phyloP scores from a whole-genome alignment of 30 jellyfish, hydroid and myxozoan genomes.

The Cassiopea andromeda region DNA sequence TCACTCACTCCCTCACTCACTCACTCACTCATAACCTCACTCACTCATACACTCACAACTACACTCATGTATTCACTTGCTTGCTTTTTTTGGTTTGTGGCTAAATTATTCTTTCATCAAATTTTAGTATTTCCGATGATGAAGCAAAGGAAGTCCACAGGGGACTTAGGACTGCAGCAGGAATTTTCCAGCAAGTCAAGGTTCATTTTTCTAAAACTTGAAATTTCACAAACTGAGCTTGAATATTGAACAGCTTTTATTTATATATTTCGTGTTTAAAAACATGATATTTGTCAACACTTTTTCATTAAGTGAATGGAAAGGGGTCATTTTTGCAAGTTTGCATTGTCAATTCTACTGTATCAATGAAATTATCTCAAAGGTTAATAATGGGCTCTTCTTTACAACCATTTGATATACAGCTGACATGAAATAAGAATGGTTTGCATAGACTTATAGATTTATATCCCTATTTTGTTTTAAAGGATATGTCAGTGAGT shows the following conservation, averaged over 20 bases:
- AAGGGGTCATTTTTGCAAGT: no score
- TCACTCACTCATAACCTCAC: no score
- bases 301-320: no score
- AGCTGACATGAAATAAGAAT: no score
- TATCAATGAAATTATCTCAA: no score
- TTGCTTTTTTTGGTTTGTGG: background rate
- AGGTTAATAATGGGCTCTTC: no score
- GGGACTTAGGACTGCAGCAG: conserved; percentile 93
- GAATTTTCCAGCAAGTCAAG: conserved; percentile 95
- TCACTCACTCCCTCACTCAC: no score
- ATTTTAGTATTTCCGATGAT: conserved; percentile 86
- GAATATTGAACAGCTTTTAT: background rate
- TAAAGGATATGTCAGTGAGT: conserved; percentile 74
- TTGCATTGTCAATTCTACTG: no score
- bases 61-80: background rate
- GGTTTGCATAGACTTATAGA: background rate
- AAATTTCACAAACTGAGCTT: background rate
- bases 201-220: conserved; percentile 1
- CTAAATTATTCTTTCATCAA: background rate
- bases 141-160: conserved; percentile 96
- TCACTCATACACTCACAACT: background rate
- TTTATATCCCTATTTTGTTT: background rate
- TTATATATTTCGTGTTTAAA: background rate
- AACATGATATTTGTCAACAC: no score
- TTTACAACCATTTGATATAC: no score